Evolutionary conservation across 2,888 invertebrate species (phyloP).

Genomic region (Eumerus sabulonum): DNA sequence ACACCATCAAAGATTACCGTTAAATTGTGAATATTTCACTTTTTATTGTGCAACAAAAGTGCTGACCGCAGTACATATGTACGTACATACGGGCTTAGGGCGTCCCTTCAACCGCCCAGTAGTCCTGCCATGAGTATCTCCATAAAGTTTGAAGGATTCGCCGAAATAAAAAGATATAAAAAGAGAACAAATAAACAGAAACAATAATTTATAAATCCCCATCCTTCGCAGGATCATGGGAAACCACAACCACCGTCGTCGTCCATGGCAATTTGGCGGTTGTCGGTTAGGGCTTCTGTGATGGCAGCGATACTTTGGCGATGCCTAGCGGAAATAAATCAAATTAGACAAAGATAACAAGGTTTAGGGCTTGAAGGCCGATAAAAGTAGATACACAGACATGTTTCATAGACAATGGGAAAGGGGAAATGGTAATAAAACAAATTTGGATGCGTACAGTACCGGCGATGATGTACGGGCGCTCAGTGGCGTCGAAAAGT

Average conservation of each 20-base stretch:
- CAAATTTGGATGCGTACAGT: conserved; percentile 16
- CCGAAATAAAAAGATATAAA: conserved; percentile 35
- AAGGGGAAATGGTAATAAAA: conserved; percentile 1
- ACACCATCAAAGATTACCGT: conserved; percentile 54
- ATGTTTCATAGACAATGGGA: conserved; percentile 20
- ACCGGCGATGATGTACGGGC: neutral
- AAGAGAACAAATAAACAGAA: too few species aligned
- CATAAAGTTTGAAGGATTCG: conserved; percentile 59
- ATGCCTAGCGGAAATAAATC: conserved; percentile 46
- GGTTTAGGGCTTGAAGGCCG: conserved; percentile 43
- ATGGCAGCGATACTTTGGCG: conserved; percentile 5
- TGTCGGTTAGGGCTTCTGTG: too few species aligned
- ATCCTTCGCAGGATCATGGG: too few species aligned
- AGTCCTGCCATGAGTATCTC: conserved; percentile 38
- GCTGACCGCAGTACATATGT: too few species aligned
- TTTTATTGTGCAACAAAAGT: conserved; percentile 53
- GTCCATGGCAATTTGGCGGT: too few species aligned
- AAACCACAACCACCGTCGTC: too few species aligned
- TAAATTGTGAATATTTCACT: conserved; percentile 63
- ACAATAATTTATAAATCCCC: conserved; percentile 51
- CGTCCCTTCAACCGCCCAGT: too few species aligned
- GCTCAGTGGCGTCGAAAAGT: conserved; percentile 3
- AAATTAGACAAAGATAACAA: conserved; percentile 46
- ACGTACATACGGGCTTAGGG: too few species aligned
- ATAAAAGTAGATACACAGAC: conserved; percentile 37